Conservation (phyloP, 2,113 vertebrate species). For the Datnioides undecimradiatus region DNA sequence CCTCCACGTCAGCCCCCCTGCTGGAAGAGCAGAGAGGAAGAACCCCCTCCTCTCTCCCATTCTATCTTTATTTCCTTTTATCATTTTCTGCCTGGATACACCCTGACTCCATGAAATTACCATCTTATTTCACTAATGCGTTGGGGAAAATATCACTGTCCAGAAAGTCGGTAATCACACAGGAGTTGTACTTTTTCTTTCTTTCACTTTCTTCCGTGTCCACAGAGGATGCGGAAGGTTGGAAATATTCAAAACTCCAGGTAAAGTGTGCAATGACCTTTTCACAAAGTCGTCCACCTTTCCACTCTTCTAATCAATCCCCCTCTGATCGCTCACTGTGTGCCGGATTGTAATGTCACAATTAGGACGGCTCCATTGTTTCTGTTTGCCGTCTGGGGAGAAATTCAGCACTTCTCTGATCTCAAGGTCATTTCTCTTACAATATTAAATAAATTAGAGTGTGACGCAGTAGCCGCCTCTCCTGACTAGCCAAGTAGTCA, state of each 20-base stretch:
- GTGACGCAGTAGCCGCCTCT: slow-evolving; percentile 31
- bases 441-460: slow-evolving; percentile 81
- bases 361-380: slow-evolving; percentile 83
- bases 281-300: slow-evolving; percentile 86
- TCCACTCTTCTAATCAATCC: slow-evolving; percentile 84
- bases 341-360: slow-evolving; percentile 81
- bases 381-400: slow-evolving; percentile 78
- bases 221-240: slow-evolving; percentile 33
- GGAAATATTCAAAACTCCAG: slow-evolving; percentile 77
- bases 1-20: slow-evolving; percentile 69
- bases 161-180: slow-evolving; percentile 73
- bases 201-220: slow-evolving; percentile 41
- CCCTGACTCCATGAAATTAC: slow-evolving; percentile 76
- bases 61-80: slow-evolving; percentile 72
- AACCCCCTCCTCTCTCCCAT: slow-evolving; percentile 27
- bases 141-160: slow-evolving; percentile 72
- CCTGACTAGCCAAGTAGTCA: slow-evolving; percentile 14
- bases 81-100: slow-evolving; percentile 81
- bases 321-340: slow-evolving; percentile 79
- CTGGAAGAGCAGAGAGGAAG: slow-evolving; percentile 34
- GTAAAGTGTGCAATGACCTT: slow-evolving; percentile 85
- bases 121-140: slow-evolving; percentile 83
- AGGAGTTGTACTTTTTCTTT: slow-evolving; percentile 66
- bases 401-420: slow-evolving; percentile 61
- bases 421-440: slow-evolving; percentile 81